Evolutionary conservation across 1,140 invertebrate species (phyloP).

Genomic region (Drosophila watanabei): DNA sequence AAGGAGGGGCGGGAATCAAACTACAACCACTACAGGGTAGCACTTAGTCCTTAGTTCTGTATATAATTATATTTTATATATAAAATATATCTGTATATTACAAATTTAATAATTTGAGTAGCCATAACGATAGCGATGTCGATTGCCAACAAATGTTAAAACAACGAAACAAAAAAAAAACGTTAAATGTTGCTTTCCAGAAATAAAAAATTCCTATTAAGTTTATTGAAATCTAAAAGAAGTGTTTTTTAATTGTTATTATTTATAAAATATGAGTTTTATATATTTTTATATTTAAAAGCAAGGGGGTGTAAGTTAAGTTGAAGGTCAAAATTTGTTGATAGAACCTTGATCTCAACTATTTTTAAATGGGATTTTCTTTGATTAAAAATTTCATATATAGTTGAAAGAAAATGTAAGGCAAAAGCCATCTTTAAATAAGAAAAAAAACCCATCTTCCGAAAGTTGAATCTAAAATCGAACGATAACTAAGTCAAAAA

Average conservation of each 20-base stretch:
- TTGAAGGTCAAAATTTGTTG: too few relatives aligned
- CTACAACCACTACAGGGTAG: constrained; percentile 41
- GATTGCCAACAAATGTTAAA: constrained; percentile 29
- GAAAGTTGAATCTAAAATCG: too few relatives aligned
- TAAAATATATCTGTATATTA: constrained; percentile 33
- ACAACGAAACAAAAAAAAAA: constrained; percentile 4
- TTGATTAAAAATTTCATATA: too few relatives aligned
- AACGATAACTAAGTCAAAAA: too few relatives aligned
- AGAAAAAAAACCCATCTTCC: too few relatives aligned
- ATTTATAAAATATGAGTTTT: neutral
- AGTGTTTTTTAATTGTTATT: too few relatives aligned
- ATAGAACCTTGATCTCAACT: too few relatives aligned
- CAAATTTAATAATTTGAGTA: constrained; percentile 15
- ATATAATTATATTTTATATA: constrained; percentile 22
- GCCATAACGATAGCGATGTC: constrained; percentile 35
- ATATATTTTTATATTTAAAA: neutral
- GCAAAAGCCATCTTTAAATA: too few relatives aligned
- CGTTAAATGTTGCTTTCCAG: constrained; percentile 58
- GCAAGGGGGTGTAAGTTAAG: too few relatives aligned
- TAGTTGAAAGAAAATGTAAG: too few relatives aligned
- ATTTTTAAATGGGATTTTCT: too few relatives aligned
- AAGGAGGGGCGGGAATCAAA: constrained; percentile 38
- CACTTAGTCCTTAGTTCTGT: constrained; percentile 26
- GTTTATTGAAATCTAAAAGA: constrained; percentile 24
- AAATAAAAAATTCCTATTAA: constrained; percentile 77